A percentile compares a stretch with the other conserved stretches of the same genome.
phyloP scores from a whole-genome alignment of 2,888 invertebrate genomes.

The Drosophila yooni region DNA sequence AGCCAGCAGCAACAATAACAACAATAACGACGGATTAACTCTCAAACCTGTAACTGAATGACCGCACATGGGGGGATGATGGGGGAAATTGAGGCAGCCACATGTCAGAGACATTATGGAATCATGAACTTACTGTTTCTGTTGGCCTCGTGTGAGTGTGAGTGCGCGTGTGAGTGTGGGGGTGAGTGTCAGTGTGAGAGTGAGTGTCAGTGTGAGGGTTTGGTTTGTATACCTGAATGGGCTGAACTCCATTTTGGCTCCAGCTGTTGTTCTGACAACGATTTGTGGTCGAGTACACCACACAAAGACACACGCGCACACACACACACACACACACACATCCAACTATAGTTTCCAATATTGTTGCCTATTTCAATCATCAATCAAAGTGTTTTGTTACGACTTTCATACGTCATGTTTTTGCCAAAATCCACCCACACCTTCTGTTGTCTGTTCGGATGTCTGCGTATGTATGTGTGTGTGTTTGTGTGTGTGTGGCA shows the following conservation, averaged over 20 bases:
- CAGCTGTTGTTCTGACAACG: conserved; percentile 53
- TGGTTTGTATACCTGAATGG: conserved; percentile 34
- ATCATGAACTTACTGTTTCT: conserved; percentile 67
- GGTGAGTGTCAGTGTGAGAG: neutral
- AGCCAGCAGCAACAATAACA: conserved; percentile 34
- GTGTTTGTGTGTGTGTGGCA: neutral
- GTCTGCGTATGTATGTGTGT: conserved; percentile 3
- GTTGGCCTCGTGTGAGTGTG: conserved; percentile 15
- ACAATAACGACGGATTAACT: conserved; percentile 57
- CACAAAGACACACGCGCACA: conserved; percentile 9
- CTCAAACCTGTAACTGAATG: conserved; percentile 64
- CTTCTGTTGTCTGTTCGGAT: conserved; percentile 31
- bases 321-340: conserved; percentile 5
- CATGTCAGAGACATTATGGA: conserved; percentile 75
- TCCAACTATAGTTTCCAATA: conserved; percentile 20
- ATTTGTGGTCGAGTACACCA: conserved; percentile 52
- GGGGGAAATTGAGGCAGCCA: conserved; percentile 36
- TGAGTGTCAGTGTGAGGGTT: neutral
- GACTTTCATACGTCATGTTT: conserved; percentile 73
- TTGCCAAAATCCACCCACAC: conserved; percentile 34
- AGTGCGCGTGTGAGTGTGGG: neutral
- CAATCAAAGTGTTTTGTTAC: conserved; percentile 79
- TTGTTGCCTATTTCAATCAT: conserved; percentile 64
- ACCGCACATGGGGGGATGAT: conserved; percentile 49
- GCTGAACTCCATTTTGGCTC: conserved; percentile 54